Conservation (phyloP, 2,888 invertebrate genomes). For the Thereva unica region DNA sequence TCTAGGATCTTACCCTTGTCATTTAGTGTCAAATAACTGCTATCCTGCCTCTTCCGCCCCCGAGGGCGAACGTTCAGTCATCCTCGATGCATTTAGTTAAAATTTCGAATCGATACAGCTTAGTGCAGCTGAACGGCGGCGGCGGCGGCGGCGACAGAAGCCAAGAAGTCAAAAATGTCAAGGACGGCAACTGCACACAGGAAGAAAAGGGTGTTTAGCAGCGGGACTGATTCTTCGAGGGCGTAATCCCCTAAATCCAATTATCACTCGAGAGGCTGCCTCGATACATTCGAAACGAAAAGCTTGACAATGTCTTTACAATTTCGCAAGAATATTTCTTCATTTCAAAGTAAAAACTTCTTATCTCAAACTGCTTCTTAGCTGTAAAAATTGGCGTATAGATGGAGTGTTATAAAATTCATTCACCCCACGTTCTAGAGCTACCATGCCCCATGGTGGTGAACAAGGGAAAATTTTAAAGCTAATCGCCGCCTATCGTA, state of each 20-base stretch:
- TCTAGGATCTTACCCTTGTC: neutral
- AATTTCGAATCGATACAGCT: constrained; percentile 1
- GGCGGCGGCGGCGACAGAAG: too few relatives aligned
- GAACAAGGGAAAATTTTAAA: too few relatives aligned
- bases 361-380: too few relatives aligned
- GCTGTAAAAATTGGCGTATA: too few relatives aligned
- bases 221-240: neutral
- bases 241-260: constrained; percentile 6
- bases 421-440: too few relatives aligned
- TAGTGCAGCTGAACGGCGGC: constrained; percentile 2
- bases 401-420: too few relatives aligned
- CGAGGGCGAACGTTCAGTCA: neutral
- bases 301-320: too few relatives aligned
- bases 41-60: neutral
- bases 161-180: constrained; percentile 10
- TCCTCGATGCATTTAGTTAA: neutral
- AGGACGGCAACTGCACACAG: neutral
- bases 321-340: too few relatives aligned
- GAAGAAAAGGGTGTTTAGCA: constrained; percentile 1
- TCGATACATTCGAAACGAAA: too few relatives aligned
- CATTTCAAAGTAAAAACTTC: too few relatives aligned
- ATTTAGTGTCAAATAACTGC: constrained; percentile 13
- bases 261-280: neutral
- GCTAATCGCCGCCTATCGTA: too few relatives aligned
- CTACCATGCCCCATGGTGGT: too few relatives aligned